These are phyloP conservation scores for Barbus barbus DNA, from an alignment of 2,113 vertebrate genomes.

Conservation along the genomic window DNA sequence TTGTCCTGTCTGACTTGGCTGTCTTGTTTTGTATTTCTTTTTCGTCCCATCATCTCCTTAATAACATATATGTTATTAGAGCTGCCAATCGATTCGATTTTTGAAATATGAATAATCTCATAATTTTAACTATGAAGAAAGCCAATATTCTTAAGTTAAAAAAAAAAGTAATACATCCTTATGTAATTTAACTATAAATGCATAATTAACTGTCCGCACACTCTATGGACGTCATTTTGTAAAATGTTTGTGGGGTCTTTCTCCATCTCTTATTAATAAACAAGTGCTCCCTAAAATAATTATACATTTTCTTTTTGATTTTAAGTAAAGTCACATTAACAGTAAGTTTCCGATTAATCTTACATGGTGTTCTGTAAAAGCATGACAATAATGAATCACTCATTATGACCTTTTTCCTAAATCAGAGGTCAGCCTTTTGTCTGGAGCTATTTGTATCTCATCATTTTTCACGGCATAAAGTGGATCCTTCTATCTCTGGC, in stretches of 20 bases:
- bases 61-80: constrained; percentile 12
- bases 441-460: constrained; percentile 27
- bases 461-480: constrained; percentile 25
- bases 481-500: constrained; percentile 23
- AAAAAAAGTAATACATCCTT: not conserved
- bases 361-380: not conserved
- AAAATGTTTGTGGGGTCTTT: not conserved
- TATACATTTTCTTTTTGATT: no score
- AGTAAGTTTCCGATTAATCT: no score
- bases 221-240: not conserved
- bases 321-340: no score
- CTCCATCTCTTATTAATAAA: not conserved
- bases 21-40: constrained; percentile 18
- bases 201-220: not conserved
- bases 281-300: no score
- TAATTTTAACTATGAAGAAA: not conserved
- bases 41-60: not conserved
- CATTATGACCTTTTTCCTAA: not conserved
- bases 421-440: not conserved
- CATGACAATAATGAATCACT: not conserved
- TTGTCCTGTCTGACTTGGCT: constrained; percentile 25
- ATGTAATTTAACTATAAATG: not conserved
- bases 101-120: not conserved
- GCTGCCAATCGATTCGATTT: not conserved
- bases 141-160: not conserved